phyloP scores from a whole-genome alignment of 2,113 vertebrate species.

The Trochalopteron elliotii region DNA sequence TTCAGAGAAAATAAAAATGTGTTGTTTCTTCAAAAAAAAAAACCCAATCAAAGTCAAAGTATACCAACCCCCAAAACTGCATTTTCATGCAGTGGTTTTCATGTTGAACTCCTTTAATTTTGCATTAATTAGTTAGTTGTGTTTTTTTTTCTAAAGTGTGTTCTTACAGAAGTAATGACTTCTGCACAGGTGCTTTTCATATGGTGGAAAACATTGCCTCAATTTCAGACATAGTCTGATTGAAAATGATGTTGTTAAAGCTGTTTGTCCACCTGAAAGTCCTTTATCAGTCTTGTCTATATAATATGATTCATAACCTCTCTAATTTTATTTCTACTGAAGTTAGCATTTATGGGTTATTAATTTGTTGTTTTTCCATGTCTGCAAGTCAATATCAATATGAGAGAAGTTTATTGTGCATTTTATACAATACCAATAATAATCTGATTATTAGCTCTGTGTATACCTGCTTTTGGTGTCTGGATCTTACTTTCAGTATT shows the following conservation, averaged over 20 bases:
- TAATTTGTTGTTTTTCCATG: neutral
- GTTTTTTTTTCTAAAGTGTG: neutral
- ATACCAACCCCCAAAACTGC: neutral
- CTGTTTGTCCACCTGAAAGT: neutral
- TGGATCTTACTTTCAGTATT: neutral
- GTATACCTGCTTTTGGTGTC: neutral
- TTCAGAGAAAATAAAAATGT: neutral
- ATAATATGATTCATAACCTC: neutral
- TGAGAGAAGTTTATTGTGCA: neutral
- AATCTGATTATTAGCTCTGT: neutral
- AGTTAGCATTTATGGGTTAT: neutral
- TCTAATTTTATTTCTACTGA: neutral
- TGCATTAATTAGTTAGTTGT: neutral
- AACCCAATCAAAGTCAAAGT: fast-evolving
- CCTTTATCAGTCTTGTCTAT: neutral
- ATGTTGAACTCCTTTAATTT: neutral
- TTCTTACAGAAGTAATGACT: neutral
- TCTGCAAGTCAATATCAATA: neutral
- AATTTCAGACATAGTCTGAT: neutral
- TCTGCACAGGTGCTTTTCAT: neutral
- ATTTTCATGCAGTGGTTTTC: neutral
- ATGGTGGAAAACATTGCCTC: neutral
- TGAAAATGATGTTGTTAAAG: neutral
- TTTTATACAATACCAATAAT: neutral
- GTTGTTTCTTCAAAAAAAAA: neutral